Evolutionary conservation across 2,113 vertebrate genomes (phyloP), one percentile per base, ranked within the genome.

Genomic region (Mesitornis unicolor): DNA sequence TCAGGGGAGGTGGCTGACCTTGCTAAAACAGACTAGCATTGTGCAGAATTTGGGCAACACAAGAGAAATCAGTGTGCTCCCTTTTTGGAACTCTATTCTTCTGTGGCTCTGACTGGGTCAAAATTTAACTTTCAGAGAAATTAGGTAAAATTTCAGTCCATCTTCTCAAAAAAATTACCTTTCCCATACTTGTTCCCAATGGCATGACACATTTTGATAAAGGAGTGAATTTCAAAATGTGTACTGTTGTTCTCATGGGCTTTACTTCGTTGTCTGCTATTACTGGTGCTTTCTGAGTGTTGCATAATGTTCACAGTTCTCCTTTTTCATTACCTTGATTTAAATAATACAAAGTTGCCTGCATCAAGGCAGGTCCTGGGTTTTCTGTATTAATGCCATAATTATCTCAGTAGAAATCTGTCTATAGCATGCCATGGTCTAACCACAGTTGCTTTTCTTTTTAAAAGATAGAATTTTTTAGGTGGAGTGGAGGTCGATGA

Each of bases 141-240:
- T 65, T n/a, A 77, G 40, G 8, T 14, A 77, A 74, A 53, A 74
- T 74, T 87, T 50, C 84, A 43, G 26, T 51, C 26, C 57, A 4
- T 90, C 57, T 65, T 83, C 51, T 92, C n/a, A 81, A 48, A 87
- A 48, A 87, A 82, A 10, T 12, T 48, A 73, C 21, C 3, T 4
- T 68, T 90, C 36, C 35, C 16, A 5, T 45, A 76, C 7, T 47
- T 81, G 2, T 60, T 70, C 31, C 20, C 28, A 67, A 7, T 40
- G 11, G 5, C 15, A 48, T 26, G 38, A 22, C 8, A 31, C 0
- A 0, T 67, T 48, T 68, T 80, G 9, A 31, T 48, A 43, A n/a
- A 86, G 5, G n/a, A 22, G 2, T 51, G 40, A 60, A 42, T 91
- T 89, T 71, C 42, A 63, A 20, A 70, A 81, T 7, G 2, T 19